Percentiles rank a stretch among this genome's conserved stretches.
These are phyloP conservation scores for Macrosiphum euphorbiae DNA, from an alignment of 2,888 invertebrate genomes.

Conservation along the genomic window DNA sequence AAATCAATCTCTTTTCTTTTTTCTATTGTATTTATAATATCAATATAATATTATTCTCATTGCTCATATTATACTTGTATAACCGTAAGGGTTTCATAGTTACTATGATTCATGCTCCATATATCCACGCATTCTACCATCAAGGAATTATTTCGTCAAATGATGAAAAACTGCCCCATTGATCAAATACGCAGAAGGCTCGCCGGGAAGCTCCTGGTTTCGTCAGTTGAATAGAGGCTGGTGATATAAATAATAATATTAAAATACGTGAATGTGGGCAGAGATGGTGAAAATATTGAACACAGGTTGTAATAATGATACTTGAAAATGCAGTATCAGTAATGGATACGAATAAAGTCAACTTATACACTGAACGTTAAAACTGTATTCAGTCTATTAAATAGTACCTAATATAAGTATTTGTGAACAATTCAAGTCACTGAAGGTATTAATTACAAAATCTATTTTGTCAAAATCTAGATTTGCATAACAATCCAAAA, in stretches of 20 bases:
- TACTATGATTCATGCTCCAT: no score
- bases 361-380: background rate
- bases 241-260: background rate
- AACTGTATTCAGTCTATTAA: background rate
- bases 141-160: no score
- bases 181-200: no score
- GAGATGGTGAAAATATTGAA: background rate
- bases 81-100: no score
- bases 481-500: background rate
- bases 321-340: background rate
- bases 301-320: background rate
- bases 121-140: no score
- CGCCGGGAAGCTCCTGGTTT: no score
- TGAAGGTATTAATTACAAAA: background rate
- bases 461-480: background rate
- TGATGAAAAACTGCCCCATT: no score
- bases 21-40: no score
- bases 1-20: no score
- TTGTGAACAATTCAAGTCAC: background rate
- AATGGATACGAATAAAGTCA: background rate
- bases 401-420: background rate
- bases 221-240: no score
- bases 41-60: no score
- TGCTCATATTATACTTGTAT: no score
- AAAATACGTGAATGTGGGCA: background rate